A percentile compares a stretch with the other conserved stretches of the same genome.
Evolutionary conservation across 2,797 vertebrate species (phyloP).

Genomic region (Sebastes minor): DNA sequence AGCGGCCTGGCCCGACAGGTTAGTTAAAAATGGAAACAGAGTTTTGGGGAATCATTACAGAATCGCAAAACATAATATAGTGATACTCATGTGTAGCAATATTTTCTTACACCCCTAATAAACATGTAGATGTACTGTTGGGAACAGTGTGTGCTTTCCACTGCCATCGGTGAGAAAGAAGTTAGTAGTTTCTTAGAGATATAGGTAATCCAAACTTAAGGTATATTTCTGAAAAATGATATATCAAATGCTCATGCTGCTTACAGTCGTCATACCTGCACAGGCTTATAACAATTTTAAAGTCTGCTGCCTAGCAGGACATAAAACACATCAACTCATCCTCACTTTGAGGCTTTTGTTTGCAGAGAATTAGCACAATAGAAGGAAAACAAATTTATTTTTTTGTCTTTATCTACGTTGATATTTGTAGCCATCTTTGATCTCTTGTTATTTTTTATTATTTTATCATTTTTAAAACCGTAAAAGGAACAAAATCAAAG

Average conservation of each 20-base stretch:
- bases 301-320: background rate
- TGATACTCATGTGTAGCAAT: no score
- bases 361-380: background rate
- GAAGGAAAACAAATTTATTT: background rate
- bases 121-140: no score
- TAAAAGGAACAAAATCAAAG: slow-evolving; percentile 12
- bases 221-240: background rate
- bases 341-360: background rate
- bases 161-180: background rate
- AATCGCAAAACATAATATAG: no score
- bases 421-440: slow-evolving; percentile 2
- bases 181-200: background rate
- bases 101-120: no score
- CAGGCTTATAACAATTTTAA: background rate
- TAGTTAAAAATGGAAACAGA: no score
- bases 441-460: background rate
- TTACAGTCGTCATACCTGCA: background rate
- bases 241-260: background rate
- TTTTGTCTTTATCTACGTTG: background rate
- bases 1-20: no score
- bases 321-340: background rate
- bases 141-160: no score
- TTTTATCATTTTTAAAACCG: background rate
- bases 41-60: no score
- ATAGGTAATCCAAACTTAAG: background rate